Evolutionary conservation across 2,113 vertebrate species (phyloP).

Genomic region (Mustela lutreola): DNA sequence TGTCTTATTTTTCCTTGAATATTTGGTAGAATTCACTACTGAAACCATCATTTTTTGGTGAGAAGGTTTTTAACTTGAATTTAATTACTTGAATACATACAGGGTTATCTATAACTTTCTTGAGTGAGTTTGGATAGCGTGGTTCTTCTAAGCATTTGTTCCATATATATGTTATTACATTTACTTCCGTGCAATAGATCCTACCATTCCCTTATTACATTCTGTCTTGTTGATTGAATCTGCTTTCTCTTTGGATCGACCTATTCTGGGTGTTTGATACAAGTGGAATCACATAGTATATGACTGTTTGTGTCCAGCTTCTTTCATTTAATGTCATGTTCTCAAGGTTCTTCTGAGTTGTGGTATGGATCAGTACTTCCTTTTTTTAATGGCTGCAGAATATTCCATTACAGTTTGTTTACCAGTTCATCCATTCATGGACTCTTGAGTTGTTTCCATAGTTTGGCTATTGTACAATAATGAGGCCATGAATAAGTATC

Average conservation of each 20-base stretch:
- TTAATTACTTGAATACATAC: not conserved
- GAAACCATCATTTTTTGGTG: not conserved
- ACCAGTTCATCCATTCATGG: not conserved
- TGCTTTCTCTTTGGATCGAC: not conserved
- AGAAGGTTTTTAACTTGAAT: not conserved
- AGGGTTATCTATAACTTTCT: constrained; percentile 14
- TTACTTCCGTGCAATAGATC: not conserved
- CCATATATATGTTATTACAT: not conserved
- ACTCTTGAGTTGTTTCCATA: not conserved
- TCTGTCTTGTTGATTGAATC: not conserved
- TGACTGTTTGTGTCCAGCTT: not conserved
- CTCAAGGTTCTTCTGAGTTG: not conserved
- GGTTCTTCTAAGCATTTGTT: not conserved
- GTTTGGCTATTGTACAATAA: not conserved
- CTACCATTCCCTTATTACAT: not conserved
- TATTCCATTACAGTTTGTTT: not conserved
- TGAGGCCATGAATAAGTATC: not conserved
- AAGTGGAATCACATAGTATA: not conserved
- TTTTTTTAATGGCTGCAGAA: not conserved
- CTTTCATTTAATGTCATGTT: not conserved
- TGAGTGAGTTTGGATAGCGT: constrained; percentile 4
- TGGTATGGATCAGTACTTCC: not conserved
- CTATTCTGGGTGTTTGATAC: not conserved
- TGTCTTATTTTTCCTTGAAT: constrained; percentile 22
- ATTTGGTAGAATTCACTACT: not conserved